Base-by-base conservation (phyloP, 1,140 invertebrate species). In the Bombus superbus region DNA sequence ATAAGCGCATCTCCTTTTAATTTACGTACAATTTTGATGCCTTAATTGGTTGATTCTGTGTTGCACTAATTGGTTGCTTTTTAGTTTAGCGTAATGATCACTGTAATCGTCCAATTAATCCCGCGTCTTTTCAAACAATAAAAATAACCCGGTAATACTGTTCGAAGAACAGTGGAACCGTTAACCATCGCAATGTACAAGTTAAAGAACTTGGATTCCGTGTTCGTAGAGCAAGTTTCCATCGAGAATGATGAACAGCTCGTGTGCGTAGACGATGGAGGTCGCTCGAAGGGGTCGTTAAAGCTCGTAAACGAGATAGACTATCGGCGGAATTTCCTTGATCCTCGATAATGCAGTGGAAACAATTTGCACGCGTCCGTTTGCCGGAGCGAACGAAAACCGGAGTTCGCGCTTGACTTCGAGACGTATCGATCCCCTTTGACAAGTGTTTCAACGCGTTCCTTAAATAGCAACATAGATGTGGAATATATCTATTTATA, bases 271-370 rank as follows among this genome's bases (percentile, higher is more conserved):
- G 59, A 66, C 78, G 85, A 74, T 44, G 83, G 84, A 89, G 64
- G 83, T 87, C 40, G 85, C 44, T 44, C 69, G 82, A 85, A 89
- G 82, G 85, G 88, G 38, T 89, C 78, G 88, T 90, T 90, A 90
- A 90, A 90, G 86, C 88, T 88, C 83, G 89, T 86, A 90, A 90
- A 90, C 86, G 89, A 90, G 89, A 90, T 90, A 90, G 86, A 90
- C 89, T 88, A 90, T 90, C 89, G 89, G 86, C 89, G 89, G 89
- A 86, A 90, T 90, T 90, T 90, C 89, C 89, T 90, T 90, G 89
- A 90, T 90, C 89, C 89, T 86, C 89, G 89, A 90, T 90, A 90
- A 90, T 90, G 89, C 89, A 79, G 71, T 90, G 59, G 86, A 90
- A 90, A 90, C 89, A 90, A 90, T 90, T 90, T 88, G 77, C 80